Evolutionary conservation across 2,113 vertebrate genomes (phyloP), one percentile per base, ranked within the genome.

Genomic region (Oryzias javanicus): DNA sequence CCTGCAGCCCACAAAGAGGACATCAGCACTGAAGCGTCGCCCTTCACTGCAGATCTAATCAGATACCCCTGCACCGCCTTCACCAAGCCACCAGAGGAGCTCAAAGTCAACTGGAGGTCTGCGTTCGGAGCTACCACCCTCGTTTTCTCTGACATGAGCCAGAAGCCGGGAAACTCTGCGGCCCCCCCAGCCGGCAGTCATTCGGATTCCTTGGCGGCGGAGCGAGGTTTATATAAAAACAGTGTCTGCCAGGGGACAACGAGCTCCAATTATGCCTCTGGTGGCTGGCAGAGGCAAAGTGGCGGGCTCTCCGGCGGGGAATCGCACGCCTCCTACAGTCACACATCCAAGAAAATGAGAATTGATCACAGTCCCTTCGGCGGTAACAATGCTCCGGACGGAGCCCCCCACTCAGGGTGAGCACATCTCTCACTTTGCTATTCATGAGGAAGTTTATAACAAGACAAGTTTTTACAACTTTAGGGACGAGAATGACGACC

Each of bases 51-150:
- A 42, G 76, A 72, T 68, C 83, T 97, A 74, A 87, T 98, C 67
- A 95, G 94, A 74, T 96, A 94, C 75, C 95, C 93, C 48, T 95
- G 90, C 86, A 95, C 87, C 50, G 80, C 87, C 40, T 98, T 98
- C 77, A 78, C 78, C 75, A 96, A 95, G 74, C 88, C 90, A 14
- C 85, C 60, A 44, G 81, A 87, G 67, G 92, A 95, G 86, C 79
- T 94, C 69, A 98, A 94, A 90, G 88, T 99, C 74, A 96, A 96
- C 81, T 91, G 94, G 81, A 93, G 85, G 78, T 86, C 94, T n/a
- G 91, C 78, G 1, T 95, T 98, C 74, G 95, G 95, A 72, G 93
- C 85, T 48, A 83, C 94, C 64, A 97, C 96, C 20, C 90, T 98
- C 48, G 85, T 97, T 67, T 82, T 97, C 82, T 93, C 90, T 4